A percentile compares a stretch with the other conserved stretches of the same genome.
These are phyloP conservation scores for Hetaerina titia DNA, from an alignment of 2,888 invertebrate species.

Conservation along the genomic window DNA sequence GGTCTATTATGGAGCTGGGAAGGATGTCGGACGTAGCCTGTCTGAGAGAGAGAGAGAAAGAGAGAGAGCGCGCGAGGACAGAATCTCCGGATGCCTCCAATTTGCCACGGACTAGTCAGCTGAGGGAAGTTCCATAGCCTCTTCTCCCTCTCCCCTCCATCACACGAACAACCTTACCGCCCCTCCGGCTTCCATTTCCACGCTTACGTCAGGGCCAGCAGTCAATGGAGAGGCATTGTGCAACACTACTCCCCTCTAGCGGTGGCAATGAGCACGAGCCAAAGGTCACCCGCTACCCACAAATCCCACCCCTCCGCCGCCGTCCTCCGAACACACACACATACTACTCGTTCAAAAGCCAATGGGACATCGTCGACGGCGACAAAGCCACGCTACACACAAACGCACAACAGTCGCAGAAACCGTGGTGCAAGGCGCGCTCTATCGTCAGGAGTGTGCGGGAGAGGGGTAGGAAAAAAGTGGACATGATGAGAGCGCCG, in stretches of 20 bases:
- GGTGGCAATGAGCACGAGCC: constrained; percentile 61
- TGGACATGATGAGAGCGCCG: neutral
- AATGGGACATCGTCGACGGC: neutral
- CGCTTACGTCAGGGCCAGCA: neutral
- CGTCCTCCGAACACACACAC: neutral
- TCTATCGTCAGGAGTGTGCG: neutral
- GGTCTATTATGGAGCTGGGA: neutral
- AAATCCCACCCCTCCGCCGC: constrained; percentile 2
- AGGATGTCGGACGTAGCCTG: neutral
- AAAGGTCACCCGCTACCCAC: constrained; percentile 60
- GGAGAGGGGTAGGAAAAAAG: neutral
- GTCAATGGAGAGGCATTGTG: constrained; percentile 66
- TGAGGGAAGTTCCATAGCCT: constrained; percentile 25
- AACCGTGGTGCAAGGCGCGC: neutral
- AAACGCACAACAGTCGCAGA: neutral
- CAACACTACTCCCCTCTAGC: constrained; percentile 61
- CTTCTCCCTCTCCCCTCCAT: neutral
- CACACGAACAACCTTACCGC: constrained; percentile 18
- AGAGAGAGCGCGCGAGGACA: neutral
- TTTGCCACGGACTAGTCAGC: constrained; percentile 65
- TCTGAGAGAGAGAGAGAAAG: neutral
- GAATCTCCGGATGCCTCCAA: constrained; percentile 63
- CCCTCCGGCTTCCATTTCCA: neutral
- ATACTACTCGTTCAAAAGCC: neutral
- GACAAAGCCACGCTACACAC: neutral